A percentile compares a stretch with the other conserved stretches of the same genome.
Evolutionary conservation across 2,888 invertebrate species (phyloP).

Genomic region (Eristalinus aeneus): DNA sequence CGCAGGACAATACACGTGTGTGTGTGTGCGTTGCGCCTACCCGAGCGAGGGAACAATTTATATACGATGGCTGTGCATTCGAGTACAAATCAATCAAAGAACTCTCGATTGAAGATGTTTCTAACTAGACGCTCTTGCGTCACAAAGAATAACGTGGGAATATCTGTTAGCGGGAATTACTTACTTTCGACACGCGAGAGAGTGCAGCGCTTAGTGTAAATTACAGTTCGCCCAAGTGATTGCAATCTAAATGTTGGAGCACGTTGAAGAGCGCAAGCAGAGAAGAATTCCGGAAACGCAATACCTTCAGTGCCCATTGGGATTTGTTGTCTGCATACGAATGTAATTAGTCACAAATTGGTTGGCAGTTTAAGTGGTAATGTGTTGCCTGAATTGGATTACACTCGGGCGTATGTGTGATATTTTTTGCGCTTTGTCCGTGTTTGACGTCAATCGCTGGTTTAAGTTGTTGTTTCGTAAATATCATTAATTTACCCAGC

Average conservation of each 20-base stretch:
- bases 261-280: background rate
- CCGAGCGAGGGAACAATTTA: background rate
- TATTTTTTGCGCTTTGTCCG: background rate
- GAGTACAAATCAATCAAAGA: background rate
- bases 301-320: background rate
- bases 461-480: background rate
- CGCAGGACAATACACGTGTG: background rate
- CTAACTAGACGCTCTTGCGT: background rate
- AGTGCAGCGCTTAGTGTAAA: background rate
- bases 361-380: background rate
- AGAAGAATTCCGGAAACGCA: background rate
- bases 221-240: background rate
- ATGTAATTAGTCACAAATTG: constrained; percentile 18
- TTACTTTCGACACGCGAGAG: background rate
- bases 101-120: background rate
- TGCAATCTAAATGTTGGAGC: background rate
- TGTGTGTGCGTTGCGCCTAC: background rate
- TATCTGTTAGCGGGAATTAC: background rate
- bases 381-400: background rate
- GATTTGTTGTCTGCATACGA: background rate
- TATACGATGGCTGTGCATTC: background rate
- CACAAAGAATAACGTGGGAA: background rate
- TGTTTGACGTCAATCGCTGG: background rate
- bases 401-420: background rate
- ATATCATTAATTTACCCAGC: background rate